These are phyloP conservation scores for Erinaceus europaeus DNA, from an alignment of 2,113 vertebrate species.

Conservation along the genomic window DNA sequence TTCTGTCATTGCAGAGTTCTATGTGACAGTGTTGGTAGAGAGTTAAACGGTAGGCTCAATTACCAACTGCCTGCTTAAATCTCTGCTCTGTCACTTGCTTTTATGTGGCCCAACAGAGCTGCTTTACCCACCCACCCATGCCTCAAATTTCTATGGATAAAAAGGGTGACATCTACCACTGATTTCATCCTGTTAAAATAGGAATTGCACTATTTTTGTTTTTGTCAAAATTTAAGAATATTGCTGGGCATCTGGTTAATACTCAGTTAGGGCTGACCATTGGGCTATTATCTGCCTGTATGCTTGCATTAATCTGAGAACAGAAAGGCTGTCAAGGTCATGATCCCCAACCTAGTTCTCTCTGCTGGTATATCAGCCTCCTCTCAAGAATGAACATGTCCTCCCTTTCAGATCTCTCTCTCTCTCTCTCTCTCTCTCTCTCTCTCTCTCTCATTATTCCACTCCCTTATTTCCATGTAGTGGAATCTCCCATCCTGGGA, in stretches of 20 bases:
- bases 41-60: not conserved
- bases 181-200: not conserved
- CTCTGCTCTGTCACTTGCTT: not conserved
- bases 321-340: not conserved
- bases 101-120: not conserved
- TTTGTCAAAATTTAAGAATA: not conserved
- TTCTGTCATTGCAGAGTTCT: not conserved
- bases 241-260: not conserved
- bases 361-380: not conserved
- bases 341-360: not conserved
- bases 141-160: not conserved
- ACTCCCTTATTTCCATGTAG: slow-evolving; percentile 15
- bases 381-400: not conserved
- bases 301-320: not conserved
- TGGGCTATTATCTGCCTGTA: not conserved
- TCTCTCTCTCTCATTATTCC: not conserved
- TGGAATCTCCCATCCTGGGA: not conserved
- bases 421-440: no score
- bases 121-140: not conserved
- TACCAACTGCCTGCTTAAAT: not conserved
- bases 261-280: not conserved
- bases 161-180: not conserved
- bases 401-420: not conserved
- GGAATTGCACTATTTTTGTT: not conserved
- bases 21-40: not conserved